phyloP scores from a whole-genome alignment of 2,113 vertebrate species.

The Sula dactylatra region DNA sequence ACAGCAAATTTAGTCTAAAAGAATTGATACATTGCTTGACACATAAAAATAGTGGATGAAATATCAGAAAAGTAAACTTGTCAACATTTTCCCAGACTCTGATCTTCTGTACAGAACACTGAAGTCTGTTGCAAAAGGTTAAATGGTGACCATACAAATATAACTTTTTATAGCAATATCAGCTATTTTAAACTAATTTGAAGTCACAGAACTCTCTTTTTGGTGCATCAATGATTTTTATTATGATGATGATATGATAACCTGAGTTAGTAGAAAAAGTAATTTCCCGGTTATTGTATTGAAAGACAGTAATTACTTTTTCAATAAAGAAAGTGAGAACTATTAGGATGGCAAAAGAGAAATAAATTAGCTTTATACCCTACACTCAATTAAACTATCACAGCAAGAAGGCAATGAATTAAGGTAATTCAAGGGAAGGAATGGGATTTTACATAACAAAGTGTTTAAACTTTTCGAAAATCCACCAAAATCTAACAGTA shows the following conservation, averaged over 20 bases:
- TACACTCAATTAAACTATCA: slow-evolving; percentile 72
- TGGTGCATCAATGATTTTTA: slow-evolving; percentile 50
- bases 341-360: slow-evolving; percentile 65
- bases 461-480: slow-evolving; percentile 44
- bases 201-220: slow-evolving; percentile 5
- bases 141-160: not conserved
- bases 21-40: not conserved
- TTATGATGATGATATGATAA: slow-evolving; percentile 54
- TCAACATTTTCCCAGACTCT: not conserved
- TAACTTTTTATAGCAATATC: not conserved
- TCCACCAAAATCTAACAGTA: slow-evolving; percentile 35
- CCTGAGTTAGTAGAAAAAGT: slow-evolving; percentile 70
- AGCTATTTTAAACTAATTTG: slow-evolving; percentile 36
- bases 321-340: slow-evolving; percentile 75
- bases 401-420: slow-evolving; percentile 70
- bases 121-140: not conserved
- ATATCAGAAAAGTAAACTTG: not conserved
- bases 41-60: not conserved
- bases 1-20: not conserved
- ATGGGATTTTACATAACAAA: slow-evolving; percentile 43
- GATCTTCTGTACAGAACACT: not conserved
- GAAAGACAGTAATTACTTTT: slow-evolving; percentile 75
- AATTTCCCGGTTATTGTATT: slow-evolving; percentile 74
- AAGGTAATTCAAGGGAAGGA: slow-evolving; percentile 67
- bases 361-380: slow-evolving; percentile 74